phyloP scores from a whole-genome alignment of 2,113 vertebrate genomes.

The Aptenodytes forsteri region DNA sequence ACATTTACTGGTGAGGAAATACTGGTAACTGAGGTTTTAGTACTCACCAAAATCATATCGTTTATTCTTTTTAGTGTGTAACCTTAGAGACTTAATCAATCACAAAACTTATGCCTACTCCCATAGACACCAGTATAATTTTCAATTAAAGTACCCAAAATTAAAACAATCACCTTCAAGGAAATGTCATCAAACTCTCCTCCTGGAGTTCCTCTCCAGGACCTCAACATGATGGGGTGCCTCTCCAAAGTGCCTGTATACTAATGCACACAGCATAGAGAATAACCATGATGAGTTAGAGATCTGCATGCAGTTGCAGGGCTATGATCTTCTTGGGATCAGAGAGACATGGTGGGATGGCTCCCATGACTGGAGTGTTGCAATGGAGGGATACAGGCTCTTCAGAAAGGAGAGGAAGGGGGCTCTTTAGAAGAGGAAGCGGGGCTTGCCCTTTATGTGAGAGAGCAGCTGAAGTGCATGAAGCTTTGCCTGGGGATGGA shows the following conservation, averaged over 20 bases:
- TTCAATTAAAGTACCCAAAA: background rate
- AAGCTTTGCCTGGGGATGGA: background rate
- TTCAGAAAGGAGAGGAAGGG: background rate
- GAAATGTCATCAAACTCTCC: background rate
- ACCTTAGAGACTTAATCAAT: background rate
- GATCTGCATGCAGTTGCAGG: background rate
- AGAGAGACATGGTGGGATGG: background rate
- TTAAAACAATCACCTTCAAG: background rate
- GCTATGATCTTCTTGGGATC: background rate
- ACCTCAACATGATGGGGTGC: background rate
- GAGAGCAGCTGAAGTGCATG: background rate
- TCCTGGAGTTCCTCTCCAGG: background rate
- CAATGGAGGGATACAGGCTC: background rate
- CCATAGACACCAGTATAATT: background rate
- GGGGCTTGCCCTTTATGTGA: background rate
- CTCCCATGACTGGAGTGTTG: background rate
- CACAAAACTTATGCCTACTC: background rate
- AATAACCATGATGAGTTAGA: background rate
- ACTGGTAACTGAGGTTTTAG: background rate
- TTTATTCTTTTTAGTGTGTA: background rate
- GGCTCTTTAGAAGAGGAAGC: background rate
- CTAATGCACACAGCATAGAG: background rate
- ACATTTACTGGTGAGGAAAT: background rate
- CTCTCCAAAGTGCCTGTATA: background rate
- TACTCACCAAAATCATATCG: background rate